Evolutionary conservation across 2,888 invertebrate species (phyloP).

Genomic region (Drosophila neonasuta): DNA sequence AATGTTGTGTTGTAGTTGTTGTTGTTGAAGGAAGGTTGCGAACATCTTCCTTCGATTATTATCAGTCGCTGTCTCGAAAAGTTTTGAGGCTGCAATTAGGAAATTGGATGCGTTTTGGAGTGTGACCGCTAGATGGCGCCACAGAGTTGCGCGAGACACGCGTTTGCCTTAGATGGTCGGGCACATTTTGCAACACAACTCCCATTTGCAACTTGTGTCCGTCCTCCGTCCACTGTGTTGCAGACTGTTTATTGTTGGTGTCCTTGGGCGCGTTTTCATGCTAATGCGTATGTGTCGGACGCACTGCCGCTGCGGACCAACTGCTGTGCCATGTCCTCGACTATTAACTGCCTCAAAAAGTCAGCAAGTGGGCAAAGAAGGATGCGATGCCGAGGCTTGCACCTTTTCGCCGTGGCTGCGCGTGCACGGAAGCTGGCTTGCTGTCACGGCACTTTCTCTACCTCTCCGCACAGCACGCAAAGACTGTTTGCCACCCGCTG

Average conservation of each 20-base stretch:
- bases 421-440: constrained; percentile 68
- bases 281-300: constrained; percentile 50
- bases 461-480: constrained; percentile 38
- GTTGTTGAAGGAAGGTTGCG: too few species aligned
- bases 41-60: too few species aligned
- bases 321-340: constrained; percentile 67
- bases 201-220: too few species aligned
- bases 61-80: too few species aligned
- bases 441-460: constrained; percentile 18
- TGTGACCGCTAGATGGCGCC: constrained; percentile 43
- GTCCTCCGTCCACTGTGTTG: too few species aligned
- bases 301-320: constrained; percentile 41
- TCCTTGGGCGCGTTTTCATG: constrained; percentile 50
- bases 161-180: constrained; percentile 20
- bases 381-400: constrained; percentile 14
- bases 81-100: neutral
- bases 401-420: constrained; percentile 42
- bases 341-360: constrained; percentile 41
- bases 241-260: too few species aligned
- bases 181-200: neutral
- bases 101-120: neutral
- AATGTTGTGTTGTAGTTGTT: too few species aligned
- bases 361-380: constrained; percentile 29
- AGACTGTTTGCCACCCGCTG: constrained; percentile 51
- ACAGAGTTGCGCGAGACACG: constrained; percentile 22